Evolutionary conservation across 2,113 vertebrate genomes (phyloP), one percentile per base, ranked within the genome.

Genomic region (Ornithorhynchus anatinus): DNA sequence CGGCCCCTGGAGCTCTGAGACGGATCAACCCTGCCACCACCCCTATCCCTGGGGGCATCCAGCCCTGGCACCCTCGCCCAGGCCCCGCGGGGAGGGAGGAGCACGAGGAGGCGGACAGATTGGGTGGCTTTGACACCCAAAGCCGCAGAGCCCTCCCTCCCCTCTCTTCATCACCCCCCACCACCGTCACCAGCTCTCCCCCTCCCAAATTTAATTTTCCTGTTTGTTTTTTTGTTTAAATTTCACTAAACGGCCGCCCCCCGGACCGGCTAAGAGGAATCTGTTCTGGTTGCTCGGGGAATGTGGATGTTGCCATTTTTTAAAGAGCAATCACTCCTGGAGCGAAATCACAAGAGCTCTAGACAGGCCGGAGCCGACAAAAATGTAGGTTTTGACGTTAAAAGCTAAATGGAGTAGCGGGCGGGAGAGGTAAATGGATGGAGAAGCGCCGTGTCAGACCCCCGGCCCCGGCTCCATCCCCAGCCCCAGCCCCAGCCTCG

Each of bases 331-430:
- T 87, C 89, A 86, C 88, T 92, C 90, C 86, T 84, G 77, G 83
- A 89, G 88, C 69, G 88, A 92, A 94, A 92, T 91, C 92, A 83
- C 90, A 79, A 91, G 88, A 91, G 73, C 56, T 85, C 92, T 91
- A 96, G 95, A 96, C 95, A 94, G 89, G 81, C 89, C 91, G 94
- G 95, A 96, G 95, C 95, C 95, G 72, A 91, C 89, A 93, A 94
- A 95, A 94, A 95, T 94, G 93, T 92, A 91, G 88, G 86, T 91
- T 94, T 93, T 95, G 94, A 95, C 94, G 88, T 95, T 94, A 94
- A 94, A 93, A 94, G 93, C 94, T 94, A 92, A 94, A 91, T 90
- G 87, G 86, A 85, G 88, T 91, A 91, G 90, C 81, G 70, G 85
- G 85, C 86, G 83, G 78, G 86, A 86, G 91, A 92, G 90, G 93